A percentile compares a stretch with the other conserved stretches of the same genome.
phyloP scores from a whole-genome alignment of 2,797 vertebrate species.

The Gymnocypris eckloni region DNA sequence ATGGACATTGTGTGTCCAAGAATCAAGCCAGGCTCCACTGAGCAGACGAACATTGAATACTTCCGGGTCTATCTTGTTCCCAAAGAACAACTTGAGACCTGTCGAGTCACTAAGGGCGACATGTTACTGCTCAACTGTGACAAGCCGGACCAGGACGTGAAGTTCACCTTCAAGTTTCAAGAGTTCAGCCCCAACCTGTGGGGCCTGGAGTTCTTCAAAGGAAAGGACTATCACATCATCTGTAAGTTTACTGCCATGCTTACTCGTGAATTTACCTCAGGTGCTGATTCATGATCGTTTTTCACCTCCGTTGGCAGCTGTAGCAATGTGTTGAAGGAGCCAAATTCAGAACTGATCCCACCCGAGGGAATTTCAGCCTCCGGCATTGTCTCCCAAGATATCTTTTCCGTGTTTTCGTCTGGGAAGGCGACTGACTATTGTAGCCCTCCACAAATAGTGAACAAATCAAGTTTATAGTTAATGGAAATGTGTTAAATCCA shows the following conservation, averaged over 20 bases:
- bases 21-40: conserved; percentile 81
- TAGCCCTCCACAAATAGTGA: background rate
- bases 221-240: conserved; percentile 97
- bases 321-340: conserved; percentile 31
- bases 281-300: conserved; percentile 23
- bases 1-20: conserved; percentile 98
- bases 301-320: conserved; percentile 19
- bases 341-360: conserved; percentile 48
- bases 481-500: conserved; percentile 17
- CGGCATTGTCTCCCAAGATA: conserved; percentile 42
- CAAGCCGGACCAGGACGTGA: conserved; percentile 94
- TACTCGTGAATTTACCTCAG: conserved; percentile 7
- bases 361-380: conserved; percentile 37
- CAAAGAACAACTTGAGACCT: conserved; percentile 91
- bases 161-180: conserved; percentile 99
- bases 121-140: conserved; percentile 95
- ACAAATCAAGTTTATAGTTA: conserved; percentile 30
- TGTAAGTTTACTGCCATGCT: conserved; percentile 74
- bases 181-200: conserved; percentile 99
- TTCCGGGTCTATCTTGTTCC: conserved; percentile 96
- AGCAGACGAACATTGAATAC: conserved; percentile 87
- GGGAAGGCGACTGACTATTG: conserved; percentile 13
- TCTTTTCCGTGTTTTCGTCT: conserved; percentile 30
- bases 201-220: conserved; percentile 97
- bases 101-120: conserved; percentile 88